Percentiles rank a stretch among this genome's conserved stretches.
phyloP scores from a whole-genome alignment of 2,113 vertebrate genomes.

The Lanius ludovicianus region DNA sequence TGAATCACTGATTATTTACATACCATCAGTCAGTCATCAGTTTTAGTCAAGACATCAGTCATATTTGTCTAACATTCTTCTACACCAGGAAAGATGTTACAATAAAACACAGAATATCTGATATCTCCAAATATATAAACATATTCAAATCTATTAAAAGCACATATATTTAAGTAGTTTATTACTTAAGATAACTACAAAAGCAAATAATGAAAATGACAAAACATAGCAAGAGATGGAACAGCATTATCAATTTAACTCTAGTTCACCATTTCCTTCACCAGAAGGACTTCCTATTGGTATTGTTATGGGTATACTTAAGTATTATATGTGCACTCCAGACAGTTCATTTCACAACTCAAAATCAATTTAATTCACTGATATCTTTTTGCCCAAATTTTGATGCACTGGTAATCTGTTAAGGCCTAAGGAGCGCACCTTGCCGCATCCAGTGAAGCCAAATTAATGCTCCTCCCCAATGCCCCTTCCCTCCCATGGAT shows the following conservation, averaged over 20 bases:
- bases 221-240: background rate
- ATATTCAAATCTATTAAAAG: background rate
- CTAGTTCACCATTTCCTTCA: background rate
- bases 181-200: background rate
- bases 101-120: background rate
- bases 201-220: background rate
- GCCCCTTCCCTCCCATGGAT: background rate
- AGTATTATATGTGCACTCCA: background rate
- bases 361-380: background rate
- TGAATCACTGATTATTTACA: constrained; percentile 45
- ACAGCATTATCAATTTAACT: background rate
- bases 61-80: constrained; percentile 16
- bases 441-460: background rate
- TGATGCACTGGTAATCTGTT: background rate
- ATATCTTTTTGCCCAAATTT: background rate
- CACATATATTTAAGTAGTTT: background rate
- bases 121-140: background rate
- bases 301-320: background rate
- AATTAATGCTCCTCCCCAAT: background rate
- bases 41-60: constrained; percentile 54
- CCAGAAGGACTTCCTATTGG: background rate
- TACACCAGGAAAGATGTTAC: background rate
- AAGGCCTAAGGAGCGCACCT: background rate
- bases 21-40: constrained; percentile 56
- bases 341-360: background rate